Conservation (phyloP, 2,113 vertebrate species). For the Meles meles region DNA sequence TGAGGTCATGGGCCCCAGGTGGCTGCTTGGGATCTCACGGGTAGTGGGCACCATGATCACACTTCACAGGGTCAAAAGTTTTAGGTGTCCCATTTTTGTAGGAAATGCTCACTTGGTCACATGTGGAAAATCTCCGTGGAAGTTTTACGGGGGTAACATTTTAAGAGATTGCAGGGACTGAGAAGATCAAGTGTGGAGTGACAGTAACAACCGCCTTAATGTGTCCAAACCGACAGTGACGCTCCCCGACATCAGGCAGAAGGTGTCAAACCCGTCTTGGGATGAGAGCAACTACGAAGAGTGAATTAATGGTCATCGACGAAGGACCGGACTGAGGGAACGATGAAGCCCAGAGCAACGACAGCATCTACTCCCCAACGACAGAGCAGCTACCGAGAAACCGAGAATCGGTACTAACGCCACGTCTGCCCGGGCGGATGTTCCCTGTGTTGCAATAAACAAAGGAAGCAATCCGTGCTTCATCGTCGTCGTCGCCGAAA, state of each 20-base stretch:
- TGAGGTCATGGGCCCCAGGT: background rate
- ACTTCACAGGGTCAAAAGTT: background rate
- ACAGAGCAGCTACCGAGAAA: background rate
- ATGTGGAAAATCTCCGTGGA: background rate
- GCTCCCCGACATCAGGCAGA: background rate
- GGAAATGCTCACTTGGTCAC: background rate
- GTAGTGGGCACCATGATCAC: no score
- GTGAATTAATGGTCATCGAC: background rate
- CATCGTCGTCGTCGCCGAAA: background rate
- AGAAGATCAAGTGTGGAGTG: background rate
- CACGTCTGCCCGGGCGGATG: background rate
- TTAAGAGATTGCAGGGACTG: background rate
- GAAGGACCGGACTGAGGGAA: background rate
- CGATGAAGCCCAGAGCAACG: background rate
- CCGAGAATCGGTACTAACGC: no score
- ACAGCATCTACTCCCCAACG: background rate
- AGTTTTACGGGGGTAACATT: background rate
- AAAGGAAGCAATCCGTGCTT: background rate
- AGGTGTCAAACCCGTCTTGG: background rate
- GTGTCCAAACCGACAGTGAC: background rate
- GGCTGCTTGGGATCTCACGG: no score
- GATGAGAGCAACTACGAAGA: background rate
- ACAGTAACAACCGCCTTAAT: background rate
- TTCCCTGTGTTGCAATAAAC: background rate
- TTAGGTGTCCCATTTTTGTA: background rate